These are phyloP conservation scores for Caenorhabditis sinica DNA, from an alignment of 2,888 invertebrate species.

Conservation along the genomic window DNA sequence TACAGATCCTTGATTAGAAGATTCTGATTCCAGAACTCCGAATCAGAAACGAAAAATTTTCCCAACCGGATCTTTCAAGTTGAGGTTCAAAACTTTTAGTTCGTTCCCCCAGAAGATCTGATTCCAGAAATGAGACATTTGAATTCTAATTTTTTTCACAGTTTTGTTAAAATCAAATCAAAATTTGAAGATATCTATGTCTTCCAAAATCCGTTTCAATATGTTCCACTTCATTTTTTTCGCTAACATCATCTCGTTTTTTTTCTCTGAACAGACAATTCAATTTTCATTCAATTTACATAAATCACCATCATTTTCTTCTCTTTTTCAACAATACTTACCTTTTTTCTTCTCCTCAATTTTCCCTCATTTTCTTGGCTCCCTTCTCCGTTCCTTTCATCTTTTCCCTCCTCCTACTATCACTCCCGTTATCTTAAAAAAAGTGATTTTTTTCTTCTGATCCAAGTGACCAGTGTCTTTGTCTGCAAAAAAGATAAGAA, in stretches of 20 bases:
- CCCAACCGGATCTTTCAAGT: too few species aligned
- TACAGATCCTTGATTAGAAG: too few species aligned
- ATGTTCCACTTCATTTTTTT: neutral
- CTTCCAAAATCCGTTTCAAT: neutral
- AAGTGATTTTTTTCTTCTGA: constrained; percentile 20
- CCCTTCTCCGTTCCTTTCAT: constrained; percentile 11
- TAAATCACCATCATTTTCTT: constrained; percentile 8
- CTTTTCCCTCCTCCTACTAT: constrained; percentile 3
- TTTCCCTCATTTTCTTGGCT: neutral
- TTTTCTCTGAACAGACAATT: neutral
- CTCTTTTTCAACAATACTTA: constrained; percentile 8
- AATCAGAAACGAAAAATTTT: too few species aligned
- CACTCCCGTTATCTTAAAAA: neutral
- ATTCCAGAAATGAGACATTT: too few species aligned
- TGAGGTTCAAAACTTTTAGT: too few species aligned
- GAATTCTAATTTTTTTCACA: too few species aligned
- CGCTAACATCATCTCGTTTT: neutral
- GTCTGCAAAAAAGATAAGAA: neutral
- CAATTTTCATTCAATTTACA: constrained; percentile 32
- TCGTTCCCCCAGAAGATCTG: too few species aligned
- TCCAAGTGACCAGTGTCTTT: constrained; percentile 37
- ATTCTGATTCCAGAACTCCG: too few species aligned
- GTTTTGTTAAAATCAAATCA: too few species aligned
- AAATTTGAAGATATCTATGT: too few species aligned
- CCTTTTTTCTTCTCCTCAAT: neutral